Conservation (phyloP, 2,113 vertebrate species). For the Porphyrio hochstetteri region DNA sequence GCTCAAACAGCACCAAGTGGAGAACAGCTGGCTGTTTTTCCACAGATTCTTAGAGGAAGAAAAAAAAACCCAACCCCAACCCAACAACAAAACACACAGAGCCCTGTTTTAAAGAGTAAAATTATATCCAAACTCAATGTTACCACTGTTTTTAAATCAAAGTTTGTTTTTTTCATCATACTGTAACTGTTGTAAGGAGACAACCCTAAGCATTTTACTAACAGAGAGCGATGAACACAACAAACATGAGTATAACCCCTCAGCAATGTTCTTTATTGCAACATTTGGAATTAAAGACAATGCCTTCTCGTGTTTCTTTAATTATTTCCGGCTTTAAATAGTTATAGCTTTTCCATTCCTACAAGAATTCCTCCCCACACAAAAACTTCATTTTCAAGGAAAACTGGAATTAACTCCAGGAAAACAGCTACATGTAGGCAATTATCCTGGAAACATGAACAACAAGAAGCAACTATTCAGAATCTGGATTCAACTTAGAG, state of each 20-base stretch:
- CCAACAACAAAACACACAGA: not conserved
- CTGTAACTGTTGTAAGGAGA: not conserved
- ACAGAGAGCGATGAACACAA: constrained; percentile 1
- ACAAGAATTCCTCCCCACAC: constrained; percentile 17
- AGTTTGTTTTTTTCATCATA: not conserved
- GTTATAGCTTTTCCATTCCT: constrained; percentile 49
- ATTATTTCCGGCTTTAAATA: constrained; percentile 60
- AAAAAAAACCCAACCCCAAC: not conserved
- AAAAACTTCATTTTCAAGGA: constrained; percentile 44
- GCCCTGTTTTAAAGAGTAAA: constrained; percentile 6
- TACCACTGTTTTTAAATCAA: not conserved
- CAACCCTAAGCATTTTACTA: not conserved
- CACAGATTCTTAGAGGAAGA: not conserved
- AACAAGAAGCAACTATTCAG: not conserved
- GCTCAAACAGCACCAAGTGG: constrained; percentile 63
- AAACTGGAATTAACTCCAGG: constrained; percentile 33
- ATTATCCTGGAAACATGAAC: constrained; percentile 48
- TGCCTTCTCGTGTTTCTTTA: constrained; percentile 36
- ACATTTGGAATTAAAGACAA: constrained; percentile 57
- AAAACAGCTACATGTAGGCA: constrained; percentile 30
- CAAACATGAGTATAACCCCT: not conserved
- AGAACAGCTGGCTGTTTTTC: constrained; percentile 68
- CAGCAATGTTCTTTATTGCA: constrained; percentile 1
- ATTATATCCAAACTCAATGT: not conserved
- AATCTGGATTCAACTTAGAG: not conserved